Conservation (phyloP, 2,797 vertebrate genomes). For the Chloroceryle inda region DNA sequence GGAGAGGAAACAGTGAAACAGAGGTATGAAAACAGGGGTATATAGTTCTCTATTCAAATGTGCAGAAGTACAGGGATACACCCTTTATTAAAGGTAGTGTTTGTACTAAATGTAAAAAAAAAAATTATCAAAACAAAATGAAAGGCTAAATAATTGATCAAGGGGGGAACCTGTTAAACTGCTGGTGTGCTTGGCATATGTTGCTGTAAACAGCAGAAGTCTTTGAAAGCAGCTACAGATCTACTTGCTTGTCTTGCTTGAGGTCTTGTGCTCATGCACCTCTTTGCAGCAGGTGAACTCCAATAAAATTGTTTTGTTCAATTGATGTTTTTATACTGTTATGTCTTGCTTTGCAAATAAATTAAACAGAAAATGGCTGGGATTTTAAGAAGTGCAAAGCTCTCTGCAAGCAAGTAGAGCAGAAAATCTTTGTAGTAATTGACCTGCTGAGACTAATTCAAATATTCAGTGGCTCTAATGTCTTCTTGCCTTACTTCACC, state of each 20-base stretch:
- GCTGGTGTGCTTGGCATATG: background rate
- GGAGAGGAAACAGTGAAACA: background rate
- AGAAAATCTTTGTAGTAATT: slow-evolving; percentile 55
- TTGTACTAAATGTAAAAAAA: background rate
- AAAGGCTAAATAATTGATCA: slow-evolving; percentile 1
- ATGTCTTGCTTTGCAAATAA: slow-evolving; percentile 31
- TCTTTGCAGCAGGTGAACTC: background rate
- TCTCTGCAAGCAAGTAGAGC: slow-evolving; percentile 30
- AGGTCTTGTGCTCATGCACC: background rate
- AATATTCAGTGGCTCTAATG: background rate
- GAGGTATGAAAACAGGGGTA: background rate
- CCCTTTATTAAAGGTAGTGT: background rate
- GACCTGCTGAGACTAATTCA: slow-evolving; percentile 43
- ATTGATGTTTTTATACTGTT: slow-evolving; percentile 15
- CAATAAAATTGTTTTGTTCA: slow-evolving; percentile 8
- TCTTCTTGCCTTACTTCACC: background rate
- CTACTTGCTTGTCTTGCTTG: background rate
- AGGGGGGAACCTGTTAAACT: background rate
- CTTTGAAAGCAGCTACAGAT: background rate
- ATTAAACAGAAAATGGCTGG: slow-evolving; percentile 32
- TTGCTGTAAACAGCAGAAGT: background rate
- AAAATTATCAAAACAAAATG: background rate
- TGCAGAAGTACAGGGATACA: background rate
- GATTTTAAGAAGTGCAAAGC: slow-evolving; percentile 27
- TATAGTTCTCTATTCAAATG: background rate